Percentiles rank a stretch among this genome's conserved stretches.
These are phyloP conservation scores for Slavum lentiscoides DNA, from an alignment of 2,888 invertebrate species.

Conservation along the genomic window DNA sequence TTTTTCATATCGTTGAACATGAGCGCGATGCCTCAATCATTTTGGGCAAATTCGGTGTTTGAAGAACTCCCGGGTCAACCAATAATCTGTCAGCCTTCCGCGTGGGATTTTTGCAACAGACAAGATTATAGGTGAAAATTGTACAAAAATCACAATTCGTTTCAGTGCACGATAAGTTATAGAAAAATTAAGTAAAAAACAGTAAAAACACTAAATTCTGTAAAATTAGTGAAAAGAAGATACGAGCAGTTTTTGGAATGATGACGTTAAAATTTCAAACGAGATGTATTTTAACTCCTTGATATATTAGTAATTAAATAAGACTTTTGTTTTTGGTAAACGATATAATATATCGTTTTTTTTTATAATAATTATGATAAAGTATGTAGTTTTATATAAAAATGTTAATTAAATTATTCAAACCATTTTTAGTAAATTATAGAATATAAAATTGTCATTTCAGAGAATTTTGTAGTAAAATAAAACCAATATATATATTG, in stretches of 20 bases:
- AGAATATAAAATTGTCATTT: no score
- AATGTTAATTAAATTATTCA: no score
- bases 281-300: neutral
- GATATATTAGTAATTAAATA: neutral
- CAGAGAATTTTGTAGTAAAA: no score
- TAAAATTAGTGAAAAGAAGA: neutral
- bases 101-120: conserved; percentile 91
- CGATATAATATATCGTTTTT: no score
- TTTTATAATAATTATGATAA: no score
- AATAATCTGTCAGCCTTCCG: conserved; percentile 82
- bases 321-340: neutral
- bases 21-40: conserved; percentile 81
- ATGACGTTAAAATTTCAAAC: neutral
- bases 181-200: no score
- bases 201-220: neutral
- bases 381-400: no score
- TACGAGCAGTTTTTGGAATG: neutral
- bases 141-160: neutral
- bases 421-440: no score
- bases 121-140: conserved; percentile 76
- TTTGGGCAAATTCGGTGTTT: conserved; percentile 85
- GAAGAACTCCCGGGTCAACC: conserved; percentile 77
- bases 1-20: conserved; percentile 89
- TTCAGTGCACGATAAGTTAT: neutral
- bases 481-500: no score